Base-by-base conservation (phyloP, 2,888 invertebrate species). In the Sminthurinus aureus region DNA sequence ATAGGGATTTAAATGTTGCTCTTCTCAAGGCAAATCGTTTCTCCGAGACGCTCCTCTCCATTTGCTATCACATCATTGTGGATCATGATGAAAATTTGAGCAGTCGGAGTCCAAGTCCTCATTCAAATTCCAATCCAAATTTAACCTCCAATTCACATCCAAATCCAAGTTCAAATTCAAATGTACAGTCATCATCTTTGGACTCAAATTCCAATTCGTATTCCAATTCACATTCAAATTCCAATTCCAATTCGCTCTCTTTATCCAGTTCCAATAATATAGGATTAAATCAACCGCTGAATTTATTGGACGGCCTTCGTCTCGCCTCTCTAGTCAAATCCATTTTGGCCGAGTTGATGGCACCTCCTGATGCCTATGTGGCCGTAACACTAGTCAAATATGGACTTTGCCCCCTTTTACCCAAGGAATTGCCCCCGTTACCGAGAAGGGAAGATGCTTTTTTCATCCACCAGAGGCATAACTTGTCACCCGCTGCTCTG, bases 321-420 rank as follows among this genome's bases (percentile, higher is more conserved):
- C 83, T 88, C 66, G 85, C 86, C 58, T 81, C 86, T 0, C 75
- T 87, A 13, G 84, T 88, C 9, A 87, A 87, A 83, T 86, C 87
- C 11, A 88, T 88, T 13, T 74, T 88, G 20, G 83, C 81, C 20
- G 88, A 88, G 81, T 69, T 88, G n/a, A 88, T 88, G 88, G 87
- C 88, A 3, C 88, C 88, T 71, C 87, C 88, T 38, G 88, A 88
- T 85, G 88, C 87, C 3, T 85, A 83, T 64, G 86, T 87, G n/a
- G 87, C 85, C 12, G 85, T 86, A 6, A 84, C 85, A n/a, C 79
- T 88, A 22, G 85, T 88, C 12, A 86, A 86, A 74, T 87, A 81
- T 81, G 88, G 88, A 20, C 83, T 88, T 2, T 87, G 86, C 38
- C 88, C 88, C n/a, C 81, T 88, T 0, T 84, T 88, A 20, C 87